Evolutionary conservation across 1,140 invertebrate species (phyloP), one percentile per base, ranked within the genome.

Genomic region (Drosophila carrolli): DNA sequence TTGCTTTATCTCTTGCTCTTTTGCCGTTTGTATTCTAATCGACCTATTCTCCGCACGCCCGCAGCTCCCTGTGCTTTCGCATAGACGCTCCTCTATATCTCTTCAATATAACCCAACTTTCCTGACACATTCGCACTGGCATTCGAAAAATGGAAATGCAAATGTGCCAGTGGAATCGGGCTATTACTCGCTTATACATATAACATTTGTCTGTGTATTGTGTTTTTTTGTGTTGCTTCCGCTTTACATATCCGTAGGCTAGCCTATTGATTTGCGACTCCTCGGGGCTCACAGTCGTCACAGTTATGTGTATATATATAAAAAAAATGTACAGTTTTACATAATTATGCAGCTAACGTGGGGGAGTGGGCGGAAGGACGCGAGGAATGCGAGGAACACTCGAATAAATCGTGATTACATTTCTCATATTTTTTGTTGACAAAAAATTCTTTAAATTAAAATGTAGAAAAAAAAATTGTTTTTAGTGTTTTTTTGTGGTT

Each of bases 321-420:
- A 83, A 84, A 85, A 75, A 85, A 85, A 84, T 84, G 66, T 84
- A 84, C 82, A 86, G 74, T 84, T 73, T 66, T 84, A 58, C 70
- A 66, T 55, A 71, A 41, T 74, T 67, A 54, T 53, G 44, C 53
- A 58, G 48, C 32, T 70, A 70, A 66, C 48, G 23, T 14, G 19
- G 5, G 37, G 67, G 29, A 27, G 37, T 37, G 59, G 59, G 32
- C 32, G 63, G 58, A 41, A 38, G 60, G 37, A 37, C 16, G 57
- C n/a, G 19, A 47, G 77, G 61, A 82, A 79, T 79, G 75, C 70
- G 80, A 83, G 81, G 76, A 73, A 68, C 75, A 80, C 77, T 62
- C 57, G 48, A 32, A 32, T 41, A 43, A 41, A 54, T 63, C 61
- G 16, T 40, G 40, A 71, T 71, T 55, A 43, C 46, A 55, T 19